Base-by-base conservation (phyloP, 2,888 invertebrate species). In the Ectropis crepuscularia region DNA sequence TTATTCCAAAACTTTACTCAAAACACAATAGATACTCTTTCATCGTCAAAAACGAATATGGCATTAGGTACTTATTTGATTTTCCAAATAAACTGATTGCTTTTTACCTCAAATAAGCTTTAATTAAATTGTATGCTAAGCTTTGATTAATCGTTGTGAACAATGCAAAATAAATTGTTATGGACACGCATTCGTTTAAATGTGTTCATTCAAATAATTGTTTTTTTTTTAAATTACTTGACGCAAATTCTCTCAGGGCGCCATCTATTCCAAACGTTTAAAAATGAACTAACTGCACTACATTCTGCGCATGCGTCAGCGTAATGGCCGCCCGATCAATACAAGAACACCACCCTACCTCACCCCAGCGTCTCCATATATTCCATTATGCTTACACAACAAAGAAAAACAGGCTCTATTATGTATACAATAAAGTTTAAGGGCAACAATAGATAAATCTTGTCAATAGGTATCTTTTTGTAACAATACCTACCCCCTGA, bases 291-390 rank as follows among this genome's bases (percentile, higher is more conserved):
- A 28, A 78, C 62, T 61, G 78, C 89, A 90, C 90, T 85, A 9
- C 6, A 6, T 36, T 77, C 61, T 61, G 78, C 89, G 90, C 92
- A 86, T 85, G 90, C 83, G 86, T 77, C 75, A 81, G 82, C 80
- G 83, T 89, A 76, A 92, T 92, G 92, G 92, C 91, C 76, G 87
- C 79, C 85, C 65, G 81, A 92, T 92, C 92, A 87, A 92, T 92
- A 91, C 75, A 63, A 71, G 69, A 74, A 77, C 76, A 74, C 89
- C 90, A 87, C 90, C 90, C 88, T 77, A 64, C 76, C 79, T 81
- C 83, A 86, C 87, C 89, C 83, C 77, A 78, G 73, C 71, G 70
- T 75, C 72, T 75, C 72, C 68, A 68, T 65, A 45, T 46, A 51
- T 46, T 51, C 53, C 57, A 57, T 62, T 57, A 62, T 53, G 68